phyloP scores from a whole-genome alignment of 2,797 vertebrate species.

The Lemur catta region DNA sequence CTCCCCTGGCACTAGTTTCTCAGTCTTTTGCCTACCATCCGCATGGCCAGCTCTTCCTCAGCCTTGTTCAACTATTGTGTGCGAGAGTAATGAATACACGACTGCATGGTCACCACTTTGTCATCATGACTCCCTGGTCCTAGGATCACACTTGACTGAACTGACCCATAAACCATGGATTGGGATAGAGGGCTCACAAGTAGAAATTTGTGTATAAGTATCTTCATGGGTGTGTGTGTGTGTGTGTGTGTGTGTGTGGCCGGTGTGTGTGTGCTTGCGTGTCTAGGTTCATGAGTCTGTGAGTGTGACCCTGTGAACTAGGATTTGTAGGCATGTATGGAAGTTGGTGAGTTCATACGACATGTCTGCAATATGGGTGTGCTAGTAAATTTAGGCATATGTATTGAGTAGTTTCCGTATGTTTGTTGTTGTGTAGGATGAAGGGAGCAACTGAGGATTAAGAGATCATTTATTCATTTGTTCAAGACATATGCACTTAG shows the following conservation, averaged over 20 bases:
- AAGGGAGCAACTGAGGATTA: not conserved
- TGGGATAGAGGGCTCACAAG: not conserved
- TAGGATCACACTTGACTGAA: not conserved
- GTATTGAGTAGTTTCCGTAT: not conserved
- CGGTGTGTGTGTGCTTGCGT: not conserved
- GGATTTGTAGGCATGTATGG: not conserved
- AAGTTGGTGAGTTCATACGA: not conserved
- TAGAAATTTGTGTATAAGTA: not conserved
- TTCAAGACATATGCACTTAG: not conserved
- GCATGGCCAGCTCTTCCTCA: not conserved
- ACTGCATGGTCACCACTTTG: not conserved
- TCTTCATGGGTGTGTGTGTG: not conserved
- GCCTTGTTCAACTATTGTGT: not conserved
- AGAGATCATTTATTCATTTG: not conserved
- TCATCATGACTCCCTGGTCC: not conserved
- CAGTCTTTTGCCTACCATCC: not conserved
- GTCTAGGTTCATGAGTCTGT: not conserved
- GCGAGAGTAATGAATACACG: not conserved
- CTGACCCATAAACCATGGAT: not conserved
- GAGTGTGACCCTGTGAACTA: not conserved
- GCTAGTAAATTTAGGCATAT: not conserved
- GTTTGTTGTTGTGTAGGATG: not conserved
- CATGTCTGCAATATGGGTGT: not conserved
- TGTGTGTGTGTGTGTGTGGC: not conserved
- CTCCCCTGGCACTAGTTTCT: not conserved